Percentiles rank a stretch among this genome's conserved stretches.
These are phyloP conservation scores for Melospiza georgiana DNA, from an alignment of 2,113 vertebrate species.

Conservation along the genomic window DNA sequence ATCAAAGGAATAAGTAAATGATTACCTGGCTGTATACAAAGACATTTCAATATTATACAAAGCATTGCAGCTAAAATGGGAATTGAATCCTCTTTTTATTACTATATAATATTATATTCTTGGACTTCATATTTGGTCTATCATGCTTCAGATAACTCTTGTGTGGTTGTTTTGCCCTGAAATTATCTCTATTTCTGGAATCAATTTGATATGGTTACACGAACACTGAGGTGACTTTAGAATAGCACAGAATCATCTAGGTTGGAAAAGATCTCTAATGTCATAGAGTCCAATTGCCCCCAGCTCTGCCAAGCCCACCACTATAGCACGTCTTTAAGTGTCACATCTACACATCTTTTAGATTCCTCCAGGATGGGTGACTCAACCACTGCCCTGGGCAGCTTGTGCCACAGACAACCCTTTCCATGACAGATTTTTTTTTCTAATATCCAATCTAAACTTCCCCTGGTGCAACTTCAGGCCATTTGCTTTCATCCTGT, in stretches of 20 bases:
- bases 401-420: neutral
- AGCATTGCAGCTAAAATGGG: neutral
- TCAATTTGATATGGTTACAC: neutral
- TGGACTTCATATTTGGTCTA: neutral
- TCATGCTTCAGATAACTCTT: neutral
- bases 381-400: neutral
- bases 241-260: neutral
- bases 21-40: neutral
- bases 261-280: neutral
- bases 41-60: neutral
- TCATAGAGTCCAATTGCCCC: accelerated
- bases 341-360: neutral
- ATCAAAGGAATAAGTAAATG: neutral
- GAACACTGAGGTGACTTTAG: neutral
- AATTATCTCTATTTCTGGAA: neutral
- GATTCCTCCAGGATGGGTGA: neutral
- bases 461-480: neutral
- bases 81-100: neutral
- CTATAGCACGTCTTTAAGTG: neutral
- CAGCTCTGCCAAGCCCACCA: neutral
- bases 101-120: neutral
- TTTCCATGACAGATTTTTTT: neutral
- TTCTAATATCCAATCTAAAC: neutral
- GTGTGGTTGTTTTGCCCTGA: neutral
- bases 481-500: neutral